phyloP scores from a whole-genome alignment of 1,140 invertebrate genomes.

The Drosophila repletoides region DNA sequence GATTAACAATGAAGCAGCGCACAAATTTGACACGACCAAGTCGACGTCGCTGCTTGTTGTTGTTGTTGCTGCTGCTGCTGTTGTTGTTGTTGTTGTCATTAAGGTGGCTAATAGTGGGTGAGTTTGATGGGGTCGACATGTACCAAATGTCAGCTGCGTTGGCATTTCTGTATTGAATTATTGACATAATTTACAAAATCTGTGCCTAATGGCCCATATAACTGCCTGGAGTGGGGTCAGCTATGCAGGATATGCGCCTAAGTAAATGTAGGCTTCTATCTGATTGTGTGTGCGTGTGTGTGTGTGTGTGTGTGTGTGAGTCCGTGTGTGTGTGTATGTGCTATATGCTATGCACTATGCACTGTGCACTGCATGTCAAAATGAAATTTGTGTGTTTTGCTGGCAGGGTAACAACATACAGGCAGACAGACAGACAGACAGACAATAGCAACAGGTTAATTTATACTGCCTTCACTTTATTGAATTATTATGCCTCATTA shows the following conservation, averaged over 20 bases:
- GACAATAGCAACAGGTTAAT: constrained; percentile 75
- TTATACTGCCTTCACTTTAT: constrained; percentile 75
- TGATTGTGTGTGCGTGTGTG: constrained; percentile 2
- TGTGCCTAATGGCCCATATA: constrained; percentile 77
- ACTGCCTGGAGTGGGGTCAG: constrained; percentile 53
- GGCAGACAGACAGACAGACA: background rate
- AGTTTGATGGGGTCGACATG: background rate
- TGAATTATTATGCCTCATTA: constrained; percentile 78
- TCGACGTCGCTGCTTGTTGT: background rate
- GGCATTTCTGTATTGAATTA: constrained; percentile 78
- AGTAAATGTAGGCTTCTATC: constrained; percentile 11
- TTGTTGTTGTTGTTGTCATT: constrained; percentile 41
- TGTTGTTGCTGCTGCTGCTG: background rate
- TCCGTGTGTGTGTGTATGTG: constrained; percentile 19
- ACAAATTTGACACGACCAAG: constrained; percentile 71
- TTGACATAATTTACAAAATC: constrained; percentile 81
- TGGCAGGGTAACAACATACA: background rate
- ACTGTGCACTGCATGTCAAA: constrained; percentile 62
- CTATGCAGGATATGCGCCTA: constrained; percentile 37
- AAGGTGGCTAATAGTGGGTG: constrained; percentile 38
- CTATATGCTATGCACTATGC: no score
- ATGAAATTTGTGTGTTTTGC: constrained; percentile 62
- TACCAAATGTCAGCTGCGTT: constrained; percentile 69
- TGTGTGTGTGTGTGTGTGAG: constrained; percentile 3
- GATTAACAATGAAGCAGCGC: constrained; percentile 72